These are phyloP conservation scores for Drosophila sp. DNA, from an alignment of 1,140 invertebrate species.

Conservation along the genomic window DNA sequence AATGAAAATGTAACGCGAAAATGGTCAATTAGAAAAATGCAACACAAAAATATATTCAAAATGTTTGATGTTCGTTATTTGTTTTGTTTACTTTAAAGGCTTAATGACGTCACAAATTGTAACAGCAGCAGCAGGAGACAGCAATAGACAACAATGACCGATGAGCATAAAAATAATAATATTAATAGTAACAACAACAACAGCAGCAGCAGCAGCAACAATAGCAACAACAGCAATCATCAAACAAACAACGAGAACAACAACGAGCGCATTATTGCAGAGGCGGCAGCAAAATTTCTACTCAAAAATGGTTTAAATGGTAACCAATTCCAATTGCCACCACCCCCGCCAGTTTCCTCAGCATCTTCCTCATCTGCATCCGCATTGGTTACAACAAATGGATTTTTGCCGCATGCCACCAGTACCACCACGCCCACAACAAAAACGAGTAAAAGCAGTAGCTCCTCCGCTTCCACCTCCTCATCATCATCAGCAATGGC, in stretches of 20 bases:
- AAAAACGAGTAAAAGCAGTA: conserved; percentile 59
- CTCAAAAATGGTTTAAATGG: conserved; percentile 80
- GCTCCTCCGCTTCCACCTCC: conserved; percentile 28
- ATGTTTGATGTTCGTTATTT: conserved; percentile 24
- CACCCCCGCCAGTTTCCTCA: conserved; percentile 37
- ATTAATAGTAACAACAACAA: conserved; percentile 59
- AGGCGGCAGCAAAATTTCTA: conserved; percentile 77
- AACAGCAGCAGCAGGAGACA: conserved; percentile 22
- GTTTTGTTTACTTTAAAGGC: conserved; percentile 45
- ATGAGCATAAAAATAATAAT: conserved; percentile 80
- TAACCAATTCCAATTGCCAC: conserved; percentile 61
- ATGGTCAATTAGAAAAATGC: conserved; percentile 35
- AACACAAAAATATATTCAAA: conserved; percentile 37
- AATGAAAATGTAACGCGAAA: conserved; percentile 46
- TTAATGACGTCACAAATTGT: conserved; percentile 55
- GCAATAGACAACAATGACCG: conserved; percentile 84
- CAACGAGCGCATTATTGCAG: conserved; percentile 70
- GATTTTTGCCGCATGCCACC: conserved; percentile 60
- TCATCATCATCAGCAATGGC: conserved; percentile 49
- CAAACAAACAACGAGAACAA: conserved; percentile 44
- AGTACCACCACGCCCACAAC: conserved; percentile 51
- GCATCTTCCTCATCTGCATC: conserved; percentile 25
- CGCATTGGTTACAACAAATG: conserved; percentile 59
- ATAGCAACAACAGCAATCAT: conserved; percentile 28
- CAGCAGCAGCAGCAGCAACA: conserved; percentile 35